phyloP scores from a whole-genome alignment of 2,113 vertebrate species.

The Cercocebus atys region DNA sequence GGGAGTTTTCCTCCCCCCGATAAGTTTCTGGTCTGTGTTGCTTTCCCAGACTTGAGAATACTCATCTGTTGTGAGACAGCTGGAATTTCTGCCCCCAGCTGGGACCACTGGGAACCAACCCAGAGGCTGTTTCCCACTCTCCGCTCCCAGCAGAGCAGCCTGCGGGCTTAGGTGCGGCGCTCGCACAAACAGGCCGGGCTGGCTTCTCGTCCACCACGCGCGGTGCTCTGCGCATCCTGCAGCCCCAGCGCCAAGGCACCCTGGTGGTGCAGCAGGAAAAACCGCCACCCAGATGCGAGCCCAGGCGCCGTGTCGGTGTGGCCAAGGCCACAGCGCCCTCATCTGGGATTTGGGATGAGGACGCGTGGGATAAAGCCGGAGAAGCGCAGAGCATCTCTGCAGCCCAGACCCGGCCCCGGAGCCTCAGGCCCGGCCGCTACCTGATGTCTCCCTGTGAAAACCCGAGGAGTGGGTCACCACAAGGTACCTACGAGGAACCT shows the following conservation, averaged over 20 bases:
- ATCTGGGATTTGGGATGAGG: background rate
- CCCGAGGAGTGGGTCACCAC: too few relatives aligned
- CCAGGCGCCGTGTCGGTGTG: background rate
- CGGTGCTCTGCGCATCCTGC: too few relatives aligned
- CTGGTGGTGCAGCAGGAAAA: background rate
- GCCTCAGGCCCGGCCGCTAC: background rate
- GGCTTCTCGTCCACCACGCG: too few relatives aligned
- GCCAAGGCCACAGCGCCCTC: too few relatives aligned
- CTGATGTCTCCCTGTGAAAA: background rate
- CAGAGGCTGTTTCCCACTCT: background rate
- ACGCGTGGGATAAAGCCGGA: accelerated
- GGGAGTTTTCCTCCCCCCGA: background rate
- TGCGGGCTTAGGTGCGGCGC: background rate
- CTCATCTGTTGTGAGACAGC: background rate
- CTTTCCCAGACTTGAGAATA: background rate
- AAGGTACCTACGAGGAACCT: too few relatives aligned
- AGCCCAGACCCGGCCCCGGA: background rate
- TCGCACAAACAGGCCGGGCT: background rate
- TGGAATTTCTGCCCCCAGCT: background rate
- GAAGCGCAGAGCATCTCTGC: background rate
- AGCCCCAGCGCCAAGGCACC: background rate
- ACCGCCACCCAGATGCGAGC: background rate
- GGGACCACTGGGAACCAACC: background rate
- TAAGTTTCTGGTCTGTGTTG: background rate
- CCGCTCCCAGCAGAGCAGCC: too few relatives aligned